Evolutionary conservation across 2,888 invertebrate species (phyloP).

Genomic region (Folsomia candida): DNA sequence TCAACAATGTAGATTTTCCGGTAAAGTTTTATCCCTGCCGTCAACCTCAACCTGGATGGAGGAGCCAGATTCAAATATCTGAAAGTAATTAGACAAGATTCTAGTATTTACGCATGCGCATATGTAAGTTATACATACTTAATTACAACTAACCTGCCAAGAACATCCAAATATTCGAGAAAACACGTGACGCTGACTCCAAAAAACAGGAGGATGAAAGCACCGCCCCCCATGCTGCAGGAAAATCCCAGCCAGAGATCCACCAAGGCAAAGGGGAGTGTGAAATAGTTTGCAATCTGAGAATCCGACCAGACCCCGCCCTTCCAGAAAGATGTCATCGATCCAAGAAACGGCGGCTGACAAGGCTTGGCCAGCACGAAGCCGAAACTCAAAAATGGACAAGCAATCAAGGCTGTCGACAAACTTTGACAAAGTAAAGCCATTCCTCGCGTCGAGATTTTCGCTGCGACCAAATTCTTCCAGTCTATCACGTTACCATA

Average conservation of each 20-base stretch:
- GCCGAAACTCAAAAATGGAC: not conserved
- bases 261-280: not conserved
- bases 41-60: no score
- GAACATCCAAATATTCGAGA: not conserved
- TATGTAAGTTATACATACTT: no score
- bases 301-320: not conserved
- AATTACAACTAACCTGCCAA: no score
- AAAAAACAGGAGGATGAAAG: not conserved
- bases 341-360: not conserved
- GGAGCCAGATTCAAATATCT: no score
- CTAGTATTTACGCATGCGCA: no score
- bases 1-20: not conserved
- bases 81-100: no score
- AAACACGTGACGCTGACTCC: not conserved
- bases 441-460: no score
- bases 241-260: not conserved
- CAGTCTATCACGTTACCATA: no score
- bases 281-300: no score
- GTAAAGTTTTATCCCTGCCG: not conserved
- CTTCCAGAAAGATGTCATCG: not conserved
- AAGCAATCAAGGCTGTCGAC: no score
- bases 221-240: not conserved
- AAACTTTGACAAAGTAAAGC: no score
- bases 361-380: not conserved
- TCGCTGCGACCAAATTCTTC: no score